Base-by-base conservation (phyloP, 2,797 vertebrate genomes). In the Diplodus sargus region DNA sequence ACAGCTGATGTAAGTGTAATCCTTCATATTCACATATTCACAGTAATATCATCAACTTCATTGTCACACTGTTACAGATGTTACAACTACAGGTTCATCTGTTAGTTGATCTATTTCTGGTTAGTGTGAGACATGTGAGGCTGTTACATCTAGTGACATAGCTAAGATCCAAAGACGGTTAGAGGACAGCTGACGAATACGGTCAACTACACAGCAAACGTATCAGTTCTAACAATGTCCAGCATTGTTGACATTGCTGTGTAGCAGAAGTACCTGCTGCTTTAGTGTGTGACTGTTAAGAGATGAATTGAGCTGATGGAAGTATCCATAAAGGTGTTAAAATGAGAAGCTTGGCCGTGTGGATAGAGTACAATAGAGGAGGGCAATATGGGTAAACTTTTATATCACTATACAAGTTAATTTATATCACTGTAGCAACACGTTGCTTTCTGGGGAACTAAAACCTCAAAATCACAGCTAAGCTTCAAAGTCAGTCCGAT, bases 81-180 rank as follows among this genome's bases (percentile, higher is more conserved):
- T 66, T 57, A 61, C 17, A 59, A 51, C 39, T 63, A 72, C 34
- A 54, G 3, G 18, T 62, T 59, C 1, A 67, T 65, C 7, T 25
- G 84, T 92, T 90, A 89, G 85, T 73, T 67, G 9, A 75, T 79
- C 30, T 81, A 74, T 47, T 65, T 78, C 4, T 58, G 9, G 64
- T 90, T 84, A 85, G 81, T 47, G 67, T 70, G 63, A 70, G 49
- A 82, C 20, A 30, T 47, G 76, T 54, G 57, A 74, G 23, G 52
- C 23, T 67, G 66, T 61, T 47, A 72, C n/a, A 59, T 74, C 25
- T 69, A 79, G 39, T 52, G 13, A 28, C 22, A 80, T 79, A 87
- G 65, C 30, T 74, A 76, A 59, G 12, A 81, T 76, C 51, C 57
- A 81, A 14, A 85, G 69, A 80, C 68, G n/a, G 60, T 86, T 90